Conservation (phyloP, 2,888 invertebrate genomes). For the Lasioglossum vierecki region DNA sequence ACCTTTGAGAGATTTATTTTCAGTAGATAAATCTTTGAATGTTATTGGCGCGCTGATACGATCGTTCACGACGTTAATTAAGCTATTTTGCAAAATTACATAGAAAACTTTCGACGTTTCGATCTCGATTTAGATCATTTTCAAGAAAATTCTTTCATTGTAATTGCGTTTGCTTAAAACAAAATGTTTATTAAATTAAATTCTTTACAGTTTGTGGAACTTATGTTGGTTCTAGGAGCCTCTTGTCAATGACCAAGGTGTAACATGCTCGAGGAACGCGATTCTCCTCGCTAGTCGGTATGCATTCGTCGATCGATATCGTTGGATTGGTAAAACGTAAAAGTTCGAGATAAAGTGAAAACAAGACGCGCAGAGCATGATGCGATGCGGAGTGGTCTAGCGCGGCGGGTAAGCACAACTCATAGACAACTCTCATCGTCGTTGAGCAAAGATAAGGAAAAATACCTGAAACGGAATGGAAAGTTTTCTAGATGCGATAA, state of each 20-base stretch:
- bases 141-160: no score
- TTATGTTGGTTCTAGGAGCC: background rate
- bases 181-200: no score
- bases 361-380: background rate
- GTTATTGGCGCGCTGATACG: no score
- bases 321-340: background rate
- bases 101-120: no score
- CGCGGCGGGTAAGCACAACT: background rate
- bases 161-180: no score
- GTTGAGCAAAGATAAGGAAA: conserved; percentile 20
- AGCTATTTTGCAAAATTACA: no score
- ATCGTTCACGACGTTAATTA: no score
- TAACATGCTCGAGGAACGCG: background rate
- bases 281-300: background rate
- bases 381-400: background rate
- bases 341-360: conserved; percentile 14
- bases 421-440: conserved; percentile 31
- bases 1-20: no score
- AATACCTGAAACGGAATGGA: conserved; percentile 10
- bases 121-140: no score
- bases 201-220: no score
- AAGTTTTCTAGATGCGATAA: conserved; percentile 48
- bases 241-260: background rate
- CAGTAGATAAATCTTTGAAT: no score
- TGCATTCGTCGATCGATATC: background rate